These are phyloP conservation scores for Portevinia maculata DNA, from an alignment of 2,888 invertebrate species.

Conservation along the genomic window DNA sequence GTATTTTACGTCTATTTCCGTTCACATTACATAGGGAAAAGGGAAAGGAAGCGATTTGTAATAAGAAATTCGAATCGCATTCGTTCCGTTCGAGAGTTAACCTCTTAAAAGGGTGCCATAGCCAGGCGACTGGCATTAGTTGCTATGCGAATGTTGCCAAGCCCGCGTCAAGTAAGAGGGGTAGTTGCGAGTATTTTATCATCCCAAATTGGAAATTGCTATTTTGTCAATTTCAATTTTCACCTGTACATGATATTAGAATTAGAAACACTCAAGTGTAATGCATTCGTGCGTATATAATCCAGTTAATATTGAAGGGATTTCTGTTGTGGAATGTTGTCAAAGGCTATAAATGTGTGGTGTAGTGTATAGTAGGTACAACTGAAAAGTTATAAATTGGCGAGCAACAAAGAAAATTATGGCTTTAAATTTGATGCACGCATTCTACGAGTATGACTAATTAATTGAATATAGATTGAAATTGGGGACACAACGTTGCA, in stretches of 20 bases:
- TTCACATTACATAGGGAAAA: not conserved
- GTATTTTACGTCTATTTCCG: slow-evolving; percentile 24
- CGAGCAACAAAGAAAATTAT: slow-evolving; percentile 33
- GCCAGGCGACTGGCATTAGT: slow-evolving; percentile 59
- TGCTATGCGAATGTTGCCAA: slow-evolving; percentile 58
- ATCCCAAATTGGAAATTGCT: slow-evolving; percentile 63
- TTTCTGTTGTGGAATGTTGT: slow-evolving; percentile 60
- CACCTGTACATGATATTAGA: slow-evolving; percentile 55
- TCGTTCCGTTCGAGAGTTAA: slow-evolving; percentile 67
- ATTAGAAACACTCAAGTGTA: slow-evolving; percentile 67
- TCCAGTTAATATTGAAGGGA: slow-evolving; percentile 66
- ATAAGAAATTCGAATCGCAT: slow-evolving; percentile 74
- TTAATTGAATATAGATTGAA: slow-evolving; percentile 20
- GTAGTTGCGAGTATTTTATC: slow-evolving; percentile 11
- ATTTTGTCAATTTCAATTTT: slow-evolving; percentile 69
- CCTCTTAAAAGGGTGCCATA: slow-evolving; percentile 47
- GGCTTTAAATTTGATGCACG: slow-evolving; percentile 31
- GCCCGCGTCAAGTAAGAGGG: not conserved
- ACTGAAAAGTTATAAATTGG: slow-evolving; percentile 8
- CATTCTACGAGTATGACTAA: slow-evolving; percentile 9
- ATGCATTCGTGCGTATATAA: slow-evolving; percentile 67
- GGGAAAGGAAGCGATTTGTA: slow-evolving; percentile 56
- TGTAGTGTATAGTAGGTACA: slow-evolving; percentile 25
- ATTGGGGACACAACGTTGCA: too few species aligned
- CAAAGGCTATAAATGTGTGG: slow-evolving; percentile 43